These are phyloP conservation scores for Fundulus diaphanus DNA, from an alignment of 2,797 vertebrate genomes.

Conservation along the genomic window DNA sequence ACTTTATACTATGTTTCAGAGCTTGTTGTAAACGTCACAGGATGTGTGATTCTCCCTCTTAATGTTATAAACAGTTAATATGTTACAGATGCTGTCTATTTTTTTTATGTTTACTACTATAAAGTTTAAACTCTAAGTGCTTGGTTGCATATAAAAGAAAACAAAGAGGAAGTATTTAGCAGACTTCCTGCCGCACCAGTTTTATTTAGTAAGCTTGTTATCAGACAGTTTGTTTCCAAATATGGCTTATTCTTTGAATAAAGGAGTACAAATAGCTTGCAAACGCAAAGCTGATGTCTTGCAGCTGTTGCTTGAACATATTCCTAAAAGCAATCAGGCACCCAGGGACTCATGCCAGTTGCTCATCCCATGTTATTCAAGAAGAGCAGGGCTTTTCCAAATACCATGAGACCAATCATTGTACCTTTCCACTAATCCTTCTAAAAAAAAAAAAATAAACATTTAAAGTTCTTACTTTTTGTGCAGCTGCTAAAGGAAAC, in stretches of 20 bases:
- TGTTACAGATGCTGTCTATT: constrained; percentile 57
- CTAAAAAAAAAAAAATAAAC: not conserved
- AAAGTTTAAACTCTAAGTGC: constrained; percentile 26
- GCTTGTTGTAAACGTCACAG: constrained; percentile 59
- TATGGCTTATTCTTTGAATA: not conserved
- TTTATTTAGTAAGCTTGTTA: constrained; percentile 12
- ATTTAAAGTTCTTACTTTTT: not conserved
- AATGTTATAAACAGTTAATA: constrained; percentile 53
- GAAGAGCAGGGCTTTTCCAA: not conserved
- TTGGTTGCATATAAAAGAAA: constrained; percentile 21
- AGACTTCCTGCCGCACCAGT: constrained; percentile 4
- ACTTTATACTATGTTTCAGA: constrained; percentile 26
- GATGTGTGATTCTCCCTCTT: constrained; percentile 48
- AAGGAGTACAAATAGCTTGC: not conserved
- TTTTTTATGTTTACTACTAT: constrained; percentile 39
- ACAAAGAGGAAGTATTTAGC: constrained; percentile 9
- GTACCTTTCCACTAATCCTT: not conserved
- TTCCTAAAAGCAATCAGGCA: not conserved
- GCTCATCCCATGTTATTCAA: too few relatives aligned
- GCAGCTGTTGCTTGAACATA: not conserved
- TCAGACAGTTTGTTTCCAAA: not conserved
- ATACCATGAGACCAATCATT: not conserved
- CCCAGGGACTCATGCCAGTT: not conserved
- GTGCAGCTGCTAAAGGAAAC: not conserved
- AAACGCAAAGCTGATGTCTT: constrained; percentile 10